These are phyloP conservation scores for Spilosoma lubricipeda DNA, from an alignment of 2,888 invertebrate species.

Conservation along the genomic window DNA sequence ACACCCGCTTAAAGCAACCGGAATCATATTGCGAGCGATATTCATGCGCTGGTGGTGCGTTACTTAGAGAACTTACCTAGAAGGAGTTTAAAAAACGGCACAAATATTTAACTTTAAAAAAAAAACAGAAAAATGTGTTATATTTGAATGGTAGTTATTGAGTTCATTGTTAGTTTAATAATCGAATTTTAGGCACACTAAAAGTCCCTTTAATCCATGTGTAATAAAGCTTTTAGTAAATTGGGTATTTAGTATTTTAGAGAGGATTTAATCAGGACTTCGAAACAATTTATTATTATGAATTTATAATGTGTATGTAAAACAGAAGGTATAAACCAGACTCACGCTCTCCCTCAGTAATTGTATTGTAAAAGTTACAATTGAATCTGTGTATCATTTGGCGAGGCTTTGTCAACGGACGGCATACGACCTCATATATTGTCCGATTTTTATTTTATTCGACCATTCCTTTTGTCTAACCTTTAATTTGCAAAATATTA, in stretches of 20 bases:
- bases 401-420: neutral
- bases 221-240: neutral
- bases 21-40: no score
- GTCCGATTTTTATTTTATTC: neutral
- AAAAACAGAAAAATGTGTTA: no score
- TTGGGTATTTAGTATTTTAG: neutral
- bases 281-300: neutral
- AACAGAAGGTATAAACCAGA: neutral
- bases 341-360: neutral
- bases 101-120: no score
- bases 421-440: neutral
- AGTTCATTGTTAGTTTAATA: neutral
- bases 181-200: neutral
- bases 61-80: no score
- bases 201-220: neutral
- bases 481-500: neutral
- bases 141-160: neutral
- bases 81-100: no score
- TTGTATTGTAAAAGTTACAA: conserved; percentile 1
- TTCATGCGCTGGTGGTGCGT: no score
- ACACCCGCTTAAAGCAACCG: no score
- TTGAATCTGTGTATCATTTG: neutral
- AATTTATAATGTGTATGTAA: neutral
- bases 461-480: neutral
- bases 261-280: neutral